A percentile compares a stretch with the other conserved stretches of the same genome.
Conservation (phyloP, 1,140 invertebrate species). For the Augochlora pura region DNA sequence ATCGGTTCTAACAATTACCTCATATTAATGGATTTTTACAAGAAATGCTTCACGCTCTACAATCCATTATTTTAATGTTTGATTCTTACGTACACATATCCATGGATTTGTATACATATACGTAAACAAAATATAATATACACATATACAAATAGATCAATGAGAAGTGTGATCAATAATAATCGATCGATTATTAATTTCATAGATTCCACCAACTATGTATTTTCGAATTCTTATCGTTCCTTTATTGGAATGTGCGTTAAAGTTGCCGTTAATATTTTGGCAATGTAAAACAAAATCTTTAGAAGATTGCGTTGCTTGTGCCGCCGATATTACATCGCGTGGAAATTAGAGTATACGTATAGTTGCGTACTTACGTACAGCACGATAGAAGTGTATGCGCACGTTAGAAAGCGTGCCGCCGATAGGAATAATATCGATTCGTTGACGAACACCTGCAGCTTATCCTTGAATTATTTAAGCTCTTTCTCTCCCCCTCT, state of each 20-base stretch:
- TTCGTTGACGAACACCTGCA: constrained; percentile 58
- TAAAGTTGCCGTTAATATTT: not conserved
- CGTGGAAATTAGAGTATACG: not conserved
- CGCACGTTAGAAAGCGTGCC: constrained; percentile 26
- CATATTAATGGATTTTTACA: no score
- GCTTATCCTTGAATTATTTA: constrained; percentile 53
- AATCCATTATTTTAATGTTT: no score
- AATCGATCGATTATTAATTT: no score
- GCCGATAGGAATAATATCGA: constrained; percentile 70
- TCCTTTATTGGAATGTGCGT: not conserved
- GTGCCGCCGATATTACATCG: not conserved
- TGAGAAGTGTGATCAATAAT: no score
- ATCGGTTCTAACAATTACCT: not conserved
- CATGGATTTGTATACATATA: no score
- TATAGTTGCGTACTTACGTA: not conserved
- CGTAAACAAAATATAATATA: no score
- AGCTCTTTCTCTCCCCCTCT: not conserved
- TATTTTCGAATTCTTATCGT: no score
- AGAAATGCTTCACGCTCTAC: no score
- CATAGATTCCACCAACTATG: no score
- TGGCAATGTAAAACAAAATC: not conserved
- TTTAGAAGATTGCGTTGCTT: not conserved
- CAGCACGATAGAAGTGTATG: not conserved
- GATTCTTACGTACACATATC: no score
- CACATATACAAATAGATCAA: no score